Evolutionary conservation across 2,888 invertebrate species (phyloP).

Genomic region (Phengaris alcon): DNA sequence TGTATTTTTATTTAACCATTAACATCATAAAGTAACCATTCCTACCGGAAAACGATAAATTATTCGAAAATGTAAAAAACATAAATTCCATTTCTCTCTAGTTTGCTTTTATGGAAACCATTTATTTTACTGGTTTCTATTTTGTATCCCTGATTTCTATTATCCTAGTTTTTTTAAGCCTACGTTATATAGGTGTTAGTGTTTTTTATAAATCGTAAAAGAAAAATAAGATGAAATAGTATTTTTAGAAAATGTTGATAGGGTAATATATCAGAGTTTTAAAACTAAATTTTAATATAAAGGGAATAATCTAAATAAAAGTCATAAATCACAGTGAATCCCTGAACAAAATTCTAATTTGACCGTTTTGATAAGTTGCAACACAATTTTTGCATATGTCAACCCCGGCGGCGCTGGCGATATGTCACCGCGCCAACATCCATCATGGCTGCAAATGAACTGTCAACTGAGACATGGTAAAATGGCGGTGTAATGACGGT

Average conservation of each 20-base stretch:
- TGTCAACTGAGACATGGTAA: conserved; percentile 63
- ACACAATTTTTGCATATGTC: conserved; percentile 79
- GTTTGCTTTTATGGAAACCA: neutral
- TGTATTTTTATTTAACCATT: conserved; percentile 14
- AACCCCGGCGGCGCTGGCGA: conserved; percentile 61
- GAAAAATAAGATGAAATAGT: no score
- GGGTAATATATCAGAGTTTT: no score
- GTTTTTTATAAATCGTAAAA: no score
- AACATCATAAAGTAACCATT: conserved; percentile 42
- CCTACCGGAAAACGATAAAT: conserved; percentile 41
- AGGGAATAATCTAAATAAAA: conserved; percentile 16
- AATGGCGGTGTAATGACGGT: conserved; percentile 57
- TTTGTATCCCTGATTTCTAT: conserved; percentile 17
- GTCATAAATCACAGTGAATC: conserved; percentile 40
- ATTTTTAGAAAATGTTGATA: no score
- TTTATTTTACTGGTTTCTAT: conserved; percentile 9
- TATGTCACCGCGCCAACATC: conserved; percentile 67
- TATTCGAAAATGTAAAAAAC: conserved; percentile 24
- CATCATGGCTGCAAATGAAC: conserved; percentile 75
- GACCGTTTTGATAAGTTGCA: conserved; percentile 70
- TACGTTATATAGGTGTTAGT: neutral
- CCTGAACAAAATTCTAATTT: conserved; percentile 50
- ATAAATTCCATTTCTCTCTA: conserved; percentile 14
- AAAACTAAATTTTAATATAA: neutral
- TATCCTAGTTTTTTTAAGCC: neutral